phyloP scores from a whole-genome alignment of 2,113 vertebrate species.

The Mormyrus iriodes region DNA sequence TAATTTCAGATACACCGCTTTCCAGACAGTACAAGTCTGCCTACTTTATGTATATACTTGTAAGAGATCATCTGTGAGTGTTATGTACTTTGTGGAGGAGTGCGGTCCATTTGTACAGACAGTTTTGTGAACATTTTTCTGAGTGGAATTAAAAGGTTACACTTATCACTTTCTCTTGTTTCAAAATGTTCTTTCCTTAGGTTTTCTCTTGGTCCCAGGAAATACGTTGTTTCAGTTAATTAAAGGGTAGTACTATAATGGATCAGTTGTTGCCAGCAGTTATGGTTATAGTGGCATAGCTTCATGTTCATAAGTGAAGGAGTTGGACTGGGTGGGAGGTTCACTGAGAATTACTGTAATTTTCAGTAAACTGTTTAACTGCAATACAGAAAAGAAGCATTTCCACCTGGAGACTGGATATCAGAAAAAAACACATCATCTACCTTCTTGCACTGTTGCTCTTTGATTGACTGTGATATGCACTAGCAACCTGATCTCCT shows the following conservation, averaged over 20 bases:
- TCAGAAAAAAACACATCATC: background rate
- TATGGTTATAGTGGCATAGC: background rate
- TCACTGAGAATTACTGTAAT: background rate
- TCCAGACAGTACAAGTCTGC: constrained; percentile 46
- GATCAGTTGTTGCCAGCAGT: background rate
- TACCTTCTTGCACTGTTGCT: background rate
- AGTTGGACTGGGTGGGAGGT: background rate
- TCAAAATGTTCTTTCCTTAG: background rate
- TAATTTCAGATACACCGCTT: constrained; percentile 81
- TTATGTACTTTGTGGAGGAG: background rate
- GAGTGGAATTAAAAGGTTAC: background rate
- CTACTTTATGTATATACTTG: background rate
- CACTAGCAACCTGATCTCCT: background rate
- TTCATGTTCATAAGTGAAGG: background rate
- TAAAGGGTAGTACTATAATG: background rate
- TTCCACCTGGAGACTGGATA: background rate
- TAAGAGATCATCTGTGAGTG: background rate
- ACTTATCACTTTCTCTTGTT: background rate
- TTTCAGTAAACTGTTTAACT: background rate
- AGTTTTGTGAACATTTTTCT: background rate
- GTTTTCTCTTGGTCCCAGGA: background rate
- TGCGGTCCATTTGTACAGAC: background rate
- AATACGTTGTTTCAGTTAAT: background rate
- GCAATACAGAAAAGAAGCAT: background rate
- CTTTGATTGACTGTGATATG: background rate